Evolutionary conservation across 2,797 vertebrate species (phyloP), one percentile per base, ranked within the genome.

Genomic region (Bradypodion pumilum): DNA sequence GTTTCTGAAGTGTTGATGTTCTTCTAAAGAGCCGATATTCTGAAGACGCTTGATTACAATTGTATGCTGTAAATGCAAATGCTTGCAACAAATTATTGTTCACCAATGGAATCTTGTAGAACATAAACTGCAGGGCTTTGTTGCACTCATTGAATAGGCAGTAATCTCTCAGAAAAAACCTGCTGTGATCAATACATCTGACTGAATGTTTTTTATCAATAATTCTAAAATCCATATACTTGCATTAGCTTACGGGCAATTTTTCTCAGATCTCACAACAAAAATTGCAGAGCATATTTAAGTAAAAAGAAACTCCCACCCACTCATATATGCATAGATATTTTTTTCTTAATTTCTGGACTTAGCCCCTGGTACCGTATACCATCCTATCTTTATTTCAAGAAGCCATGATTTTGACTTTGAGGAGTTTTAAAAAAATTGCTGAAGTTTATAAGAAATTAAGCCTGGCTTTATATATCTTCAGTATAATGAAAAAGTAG

Each of bases 61-160:
- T 70, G 63, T 32, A 40, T 70, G 40, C 63, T 80, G 35, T 44
- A 80, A 75, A 75, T 60, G n/a, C 46, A 27, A 46, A 80, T 52
- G 15, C 80, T 80, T 69, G 44, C 42, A 44, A 80, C 63, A 83
- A 81, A 87, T 83, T 70, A 52, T 49, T 80, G 72, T 83, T 79
- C 83, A 70, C 72, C 27, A 27, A 52, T 40, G 44, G 65, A 83
- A 75, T 80, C 63, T 70, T 69, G 37, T 70, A 76, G 62, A 69
- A 69, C 73, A 52, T 76, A 69, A 80, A 87, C 52, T 44, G 23
- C 29, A 52, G 21, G 42, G 13, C 42, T 83, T 40, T 63, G 56
- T 78, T 73, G 23, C 2, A 49, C 21, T 42, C 25, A 8, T 12
- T 74, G 72, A 83, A 75, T 42, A 44, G 37, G 37, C 65, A 46